Conservation (phyloP, 2,113 vertebrate genomes). For the Motacilla tschutschensis region DNA sequence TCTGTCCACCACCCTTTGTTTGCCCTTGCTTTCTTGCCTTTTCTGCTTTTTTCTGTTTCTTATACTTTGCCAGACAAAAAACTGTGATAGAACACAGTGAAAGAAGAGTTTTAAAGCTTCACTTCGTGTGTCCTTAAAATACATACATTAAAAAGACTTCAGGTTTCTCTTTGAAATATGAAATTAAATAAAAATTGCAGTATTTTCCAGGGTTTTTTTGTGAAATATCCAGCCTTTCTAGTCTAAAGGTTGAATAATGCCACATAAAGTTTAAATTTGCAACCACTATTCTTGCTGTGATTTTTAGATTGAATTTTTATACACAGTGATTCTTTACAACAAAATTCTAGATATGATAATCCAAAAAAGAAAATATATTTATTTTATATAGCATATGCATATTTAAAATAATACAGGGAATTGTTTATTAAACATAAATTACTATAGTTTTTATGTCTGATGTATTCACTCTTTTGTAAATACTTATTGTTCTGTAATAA, state of each 20-base stretch:
- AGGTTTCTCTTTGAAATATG: background rate
- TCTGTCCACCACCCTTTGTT: background rate
- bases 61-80: background rate
- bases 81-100: background rate
- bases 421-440: background rate
- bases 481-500: slow-evolving; percentile 25
- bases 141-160: background rate
- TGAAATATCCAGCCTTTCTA: background rate
- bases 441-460: background rate
- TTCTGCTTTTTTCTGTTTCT: background rate
- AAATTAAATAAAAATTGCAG: background rate
- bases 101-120: background rate
- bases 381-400: background rate
- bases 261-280: background rate
- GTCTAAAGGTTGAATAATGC: background rate
- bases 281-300: background rate
- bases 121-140: background rate
- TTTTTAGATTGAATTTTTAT: background rate
- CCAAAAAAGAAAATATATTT: background rate
- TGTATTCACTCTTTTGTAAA: background rate
- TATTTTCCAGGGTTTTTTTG: background rate
- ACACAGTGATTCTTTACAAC: background rate
- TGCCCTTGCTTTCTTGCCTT: background rate
- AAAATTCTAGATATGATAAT: background rate
- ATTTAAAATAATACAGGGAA: background rate